A percentile compares a stretch with the other conserved stretches of the same genome.
Conservation (phyloP, 2,888 invertebrate genomes). For the Serrognathus titanus region DNA sequence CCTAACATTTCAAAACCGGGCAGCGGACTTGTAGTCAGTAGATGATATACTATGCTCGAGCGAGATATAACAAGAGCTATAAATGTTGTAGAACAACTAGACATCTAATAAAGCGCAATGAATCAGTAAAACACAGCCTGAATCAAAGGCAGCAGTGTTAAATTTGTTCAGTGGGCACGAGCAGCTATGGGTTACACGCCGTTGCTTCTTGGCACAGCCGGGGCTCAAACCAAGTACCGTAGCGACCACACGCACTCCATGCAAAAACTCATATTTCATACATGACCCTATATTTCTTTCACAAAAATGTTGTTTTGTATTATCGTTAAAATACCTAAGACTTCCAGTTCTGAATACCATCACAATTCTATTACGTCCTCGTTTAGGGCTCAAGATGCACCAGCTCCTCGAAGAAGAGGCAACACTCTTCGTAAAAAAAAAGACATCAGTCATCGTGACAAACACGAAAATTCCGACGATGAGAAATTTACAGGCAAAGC, state of each 20-base stretch:
- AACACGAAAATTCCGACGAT: slow-evolving; percentile 16
- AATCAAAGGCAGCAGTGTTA: slow-evolving; percentile 42
- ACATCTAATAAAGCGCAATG: slow-evolving; percentile 40
- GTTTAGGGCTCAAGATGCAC: no score
- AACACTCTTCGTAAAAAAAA: no score
- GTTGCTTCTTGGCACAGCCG: slow-evolving; percentile 41
- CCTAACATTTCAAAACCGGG: slow-evolving; percentile 17
- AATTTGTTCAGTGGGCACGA: slow-evolving; percentile 44
- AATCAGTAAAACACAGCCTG: slow-evolving; percentile 38
- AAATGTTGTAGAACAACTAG: slow-evolving; percentile 20
- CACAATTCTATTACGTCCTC: no score
- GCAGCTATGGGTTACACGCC: slow-evolving; percentile 42
- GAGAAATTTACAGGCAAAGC: slow-evolving; percentile 19
- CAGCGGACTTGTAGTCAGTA: slow-evolving; percentile 9
- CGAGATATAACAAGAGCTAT: slow-evolving; percentile 15
- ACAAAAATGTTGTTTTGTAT: slow-evolving; percentile 1
- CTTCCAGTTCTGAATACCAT: neutral
- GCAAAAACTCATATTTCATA: slow-evolving; percentile 13
- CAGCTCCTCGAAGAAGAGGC: no score
- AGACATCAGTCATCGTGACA: no score
- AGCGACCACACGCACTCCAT: slow-evolving; percentile 39
- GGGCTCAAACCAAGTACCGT: slow-evolving; percentile 41
- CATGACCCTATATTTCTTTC: slow-evolving; percentile 3
- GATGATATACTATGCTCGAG: slow-evolving; percentile 11
- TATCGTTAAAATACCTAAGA: neutral